phyloP scores from a whole-genome alignment of 2,113 vertebrate species.

The Entomyzon cyanotis region DNA sequence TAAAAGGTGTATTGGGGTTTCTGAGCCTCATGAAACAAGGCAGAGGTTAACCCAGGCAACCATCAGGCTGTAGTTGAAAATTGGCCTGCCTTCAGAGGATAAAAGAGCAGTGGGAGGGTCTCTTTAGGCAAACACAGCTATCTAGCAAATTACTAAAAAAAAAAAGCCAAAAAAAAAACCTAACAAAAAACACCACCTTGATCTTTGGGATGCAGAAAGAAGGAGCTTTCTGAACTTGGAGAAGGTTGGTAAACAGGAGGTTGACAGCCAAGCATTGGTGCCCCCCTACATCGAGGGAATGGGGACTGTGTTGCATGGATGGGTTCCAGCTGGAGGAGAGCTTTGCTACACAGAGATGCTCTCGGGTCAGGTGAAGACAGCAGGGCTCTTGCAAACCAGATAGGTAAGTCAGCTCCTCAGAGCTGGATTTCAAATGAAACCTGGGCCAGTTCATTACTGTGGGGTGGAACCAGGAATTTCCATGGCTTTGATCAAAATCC shows the following conservation, averaged over 20 bases:
- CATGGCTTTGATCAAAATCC: constrained; percentile 63
- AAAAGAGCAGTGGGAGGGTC: constrained; percentile 59
- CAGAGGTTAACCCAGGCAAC: constrained; percentile 65
- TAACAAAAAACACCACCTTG: background rate
- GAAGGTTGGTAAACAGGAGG: constrained; percentile 1
- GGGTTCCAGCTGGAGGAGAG: background rate
- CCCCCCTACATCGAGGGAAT: background rate
- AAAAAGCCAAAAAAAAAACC: background rate
- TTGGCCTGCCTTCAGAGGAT: constrained; percentile 62
- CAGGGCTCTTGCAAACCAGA: constrained; percentile 22
- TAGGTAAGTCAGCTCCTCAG: constrained; percentile 36
- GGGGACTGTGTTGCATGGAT: background rate
- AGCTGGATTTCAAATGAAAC: constrained; percentile 36
- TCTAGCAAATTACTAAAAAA: constrained; percentile 20
- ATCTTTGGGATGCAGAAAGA: constrained; percentile 42
- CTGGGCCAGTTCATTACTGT: background rate
- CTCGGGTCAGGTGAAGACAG: background rate
- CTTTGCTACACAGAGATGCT: background rate
- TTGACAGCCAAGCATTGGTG: background rate
- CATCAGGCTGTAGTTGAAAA: constrained; percentile 12
- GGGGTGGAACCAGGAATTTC: constrained; percentile 60
- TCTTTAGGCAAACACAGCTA: constrained; percentile 42
- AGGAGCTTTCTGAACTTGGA: constrained; percentile 34
- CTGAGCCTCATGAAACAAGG: constrained; percentile 38
- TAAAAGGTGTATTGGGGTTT: constrained; percentile 22